Percentiles rank a stretch among this genome's conserved stretches.
These are phyloP conservation scores for Sipha maydis DNA, from an alignment of 2,888 invertebrate genomes.

Conservation along the genomic window DNA sequence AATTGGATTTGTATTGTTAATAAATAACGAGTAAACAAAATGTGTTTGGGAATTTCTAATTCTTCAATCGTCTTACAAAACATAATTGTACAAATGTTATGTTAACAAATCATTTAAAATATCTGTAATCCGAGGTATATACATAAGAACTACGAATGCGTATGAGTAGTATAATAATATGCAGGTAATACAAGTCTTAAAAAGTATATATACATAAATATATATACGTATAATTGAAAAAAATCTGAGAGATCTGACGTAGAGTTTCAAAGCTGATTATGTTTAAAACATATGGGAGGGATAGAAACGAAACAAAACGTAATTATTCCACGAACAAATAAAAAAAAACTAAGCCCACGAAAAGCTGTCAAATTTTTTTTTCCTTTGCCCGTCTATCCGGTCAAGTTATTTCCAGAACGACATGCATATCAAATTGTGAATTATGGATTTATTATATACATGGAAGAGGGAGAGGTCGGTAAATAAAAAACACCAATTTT, in stretches of 20 bases:
- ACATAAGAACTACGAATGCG: too few relatives aligned
- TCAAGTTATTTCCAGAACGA: not conserved
- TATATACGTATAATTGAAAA: not conserved
- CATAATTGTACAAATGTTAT: too few relatives aligned
- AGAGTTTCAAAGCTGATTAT: not conserved
- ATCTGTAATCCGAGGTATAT: too few relatives aligned
- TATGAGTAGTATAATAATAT: too few relatives aligned
- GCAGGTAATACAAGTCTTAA: too few relatives aligned
- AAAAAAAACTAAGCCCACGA: not conserved
- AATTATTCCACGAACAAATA: not conserved
- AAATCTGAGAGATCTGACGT: not conserved
- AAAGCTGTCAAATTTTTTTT: constrained; percentile 14
- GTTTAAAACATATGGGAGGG: not conserved
- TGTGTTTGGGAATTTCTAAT: too few relatives aligned
- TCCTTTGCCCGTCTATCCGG: not conserved
- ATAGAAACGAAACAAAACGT: not conserved
- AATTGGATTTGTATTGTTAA: not conserved
- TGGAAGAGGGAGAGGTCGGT: not conserved
- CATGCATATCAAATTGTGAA: not conserved
- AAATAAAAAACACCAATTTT: not conserved
- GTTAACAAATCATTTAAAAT: too few relatives aligned
- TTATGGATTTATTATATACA: not conserved
- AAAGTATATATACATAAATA: too few relatives aligned
- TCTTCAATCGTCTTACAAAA: too few relatives aligned
- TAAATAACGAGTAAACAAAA: too few relatives aligned